Base-by-base conservation (phyloP, 2,888 invertebrate genomes). In the Cryptus viduatorius region DNA sequence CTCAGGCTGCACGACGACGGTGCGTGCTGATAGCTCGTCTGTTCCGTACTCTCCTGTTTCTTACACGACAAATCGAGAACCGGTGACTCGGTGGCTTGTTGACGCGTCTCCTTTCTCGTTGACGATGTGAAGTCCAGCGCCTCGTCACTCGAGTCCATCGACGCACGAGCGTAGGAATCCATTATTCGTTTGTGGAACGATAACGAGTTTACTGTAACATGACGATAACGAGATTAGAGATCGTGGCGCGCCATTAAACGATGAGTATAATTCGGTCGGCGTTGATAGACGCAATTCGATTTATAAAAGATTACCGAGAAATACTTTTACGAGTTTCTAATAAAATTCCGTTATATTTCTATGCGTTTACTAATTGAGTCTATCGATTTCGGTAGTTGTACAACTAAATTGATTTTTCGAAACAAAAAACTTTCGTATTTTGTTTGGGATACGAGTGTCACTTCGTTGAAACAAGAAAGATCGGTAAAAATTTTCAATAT, bases 11-110 rank as follows among this genome's bases (percentile, higher is more conserved):
- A 87, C 14, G 86, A 79, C 10, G 79, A 65, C 0, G 50, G 24
- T 14, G 59, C 29, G 4, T 61, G 31, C 4, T 29, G 29, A 10
- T 61, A 31, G 29, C 48, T 48, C 48, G 37, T 44, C 19, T 79
- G 75, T 12, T 72, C 64, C 4, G 12, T 12, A 5, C 53, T 14
- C 12, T 64, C 37, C 24, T 73, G 64, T 46, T 89, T 91, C 44
- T 92, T 93, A 65, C 88, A 90, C 2, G 93, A 93, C 4, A 93
- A 83, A 83, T 93, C 93, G 4, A 93, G 75, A 0, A 89, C 86
- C 10, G 90, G 89, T 0, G 86, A 24, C 7, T 91, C 90, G 8
- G 16, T 8, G 4, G 31, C 44, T n/a, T 44, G 46, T 10, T 84
- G 73, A 0, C 37, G 67, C 10, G 64, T 53, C 16, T 48, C 48